Evolutionary conservation across 2,113 vertebrate species (phyloP).

Genomic region (Reinhardtius hippoglossoides): DNA sequence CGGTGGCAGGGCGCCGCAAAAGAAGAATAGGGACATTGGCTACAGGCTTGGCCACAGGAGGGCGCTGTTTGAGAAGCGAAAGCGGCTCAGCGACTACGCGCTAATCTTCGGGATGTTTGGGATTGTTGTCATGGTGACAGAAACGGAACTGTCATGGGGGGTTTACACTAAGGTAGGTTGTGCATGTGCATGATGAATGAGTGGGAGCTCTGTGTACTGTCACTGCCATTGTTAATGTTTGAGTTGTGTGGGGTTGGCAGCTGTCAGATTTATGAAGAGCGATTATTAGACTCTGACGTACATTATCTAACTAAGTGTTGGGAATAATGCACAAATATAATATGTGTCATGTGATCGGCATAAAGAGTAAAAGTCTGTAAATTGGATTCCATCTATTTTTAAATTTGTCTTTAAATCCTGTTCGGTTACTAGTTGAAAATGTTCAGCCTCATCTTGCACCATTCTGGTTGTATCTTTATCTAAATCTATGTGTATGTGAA

Average conservation of each 20-base stretch:
- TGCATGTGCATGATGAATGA: slow-evolving; percentile 37
- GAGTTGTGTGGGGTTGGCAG: slow-evolving; percentile 53
- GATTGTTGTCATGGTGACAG: slow-evolving; percentile 95
- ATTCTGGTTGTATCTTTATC: no score
- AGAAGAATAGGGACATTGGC: slow-evolving; percentile 86
- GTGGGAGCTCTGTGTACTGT: slow-evolving; percentile 55
- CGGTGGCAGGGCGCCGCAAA: slow-evolving; percentile 68
- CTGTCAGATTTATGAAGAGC: slow-evolving; percentile 51
- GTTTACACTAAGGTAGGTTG: slow-evolving; percentile 86
- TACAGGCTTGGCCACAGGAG: slow-evolving; percentile 91
- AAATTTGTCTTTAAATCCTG: neutral
- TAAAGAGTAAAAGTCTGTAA: slow-evolving; percentile 30
- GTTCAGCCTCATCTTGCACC: no score
- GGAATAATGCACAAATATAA: slow-evolving; percentile 25
- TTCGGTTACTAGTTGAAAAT: no score
- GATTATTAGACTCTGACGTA: slow-evolving; percentile 54
- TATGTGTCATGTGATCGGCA: slow-evolving; percentile 33
- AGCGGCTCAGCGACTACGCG: slow-evolving; percentile 93
- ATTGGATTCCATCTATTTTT: neutral
- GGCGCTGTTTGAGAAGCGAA: slow-evolving; percentile 92
- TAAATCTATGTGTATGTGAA: no score
- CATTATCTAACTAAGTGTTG: slow-evolving; percentile 42
- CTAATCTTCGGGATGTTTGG: slow-evolving; percentile 96
- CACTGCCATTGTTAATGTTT: slow-evolving; percentile 40
- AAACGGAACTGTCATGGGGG: slow-evolving; percentile 94